Percentiles rank a stretch among this genome's conserved stretches.
Conservation (phyloP, 1,140 invertebrate genomes). For the Coenobita brevimanus region DNA sequence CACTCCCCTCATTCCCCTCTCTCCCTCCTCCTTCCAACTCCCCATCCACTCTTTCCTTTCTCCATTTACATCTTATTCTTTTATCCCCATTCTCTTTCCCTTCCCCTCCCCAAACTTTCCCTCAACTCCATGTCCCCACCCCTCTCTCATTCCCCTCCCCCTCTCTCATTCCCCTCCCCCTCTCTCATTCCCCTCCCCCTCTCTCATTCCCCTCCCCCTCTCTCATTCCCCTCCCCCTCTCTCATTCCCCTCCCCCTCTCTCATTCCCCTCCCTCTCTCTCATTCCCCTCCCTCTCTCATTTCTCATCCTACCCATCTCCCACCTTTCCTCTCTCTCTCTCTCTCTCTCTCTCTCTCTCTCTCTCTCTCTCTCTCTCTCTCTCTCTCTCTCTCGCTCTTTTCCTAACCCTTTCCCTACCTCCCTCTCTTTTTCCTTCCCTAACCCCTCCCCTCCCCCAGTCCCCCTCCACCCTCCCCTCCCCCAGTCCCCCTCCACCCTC, state of each 20-base stretch:
- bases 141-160: no score
- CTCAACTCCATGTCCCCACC: no score
- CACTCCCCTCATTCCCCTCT: no score
- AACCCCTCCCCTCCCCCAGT: neutral
- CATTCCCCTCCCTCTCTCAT: neutral
- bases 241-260: neutral
- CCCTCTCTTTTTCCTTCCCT: constrained; percentile 25
- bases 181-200: neutral
- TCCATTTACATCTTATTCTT: no score
- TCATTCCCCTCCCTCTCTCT: neutral
- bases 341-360: no score
- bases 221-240: neutral
- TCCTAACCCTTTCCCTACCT: constrained; percentile 3
- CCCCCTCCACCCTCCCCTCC: neutral
- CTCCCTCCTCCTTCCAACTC: no score
- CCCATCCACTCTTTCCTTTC: no score
- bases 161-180: neutral
- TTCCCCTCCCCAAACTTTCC: no score
- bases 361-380: neutral
- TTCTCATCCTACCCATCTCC: neutral
- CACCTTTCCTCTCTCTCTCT: neutral
- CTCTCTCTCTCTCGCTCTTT: neutral
- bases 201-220: neutral
- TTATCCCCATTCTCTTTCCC: no score
- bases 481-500: neutral